A percentile compares a stretch with the other conserved stretches of the same genome.
Evolutionary conservation across 2,888 invertebrate genomes (phyloP).

Genomic region (Ligdia adustata): DNA sequence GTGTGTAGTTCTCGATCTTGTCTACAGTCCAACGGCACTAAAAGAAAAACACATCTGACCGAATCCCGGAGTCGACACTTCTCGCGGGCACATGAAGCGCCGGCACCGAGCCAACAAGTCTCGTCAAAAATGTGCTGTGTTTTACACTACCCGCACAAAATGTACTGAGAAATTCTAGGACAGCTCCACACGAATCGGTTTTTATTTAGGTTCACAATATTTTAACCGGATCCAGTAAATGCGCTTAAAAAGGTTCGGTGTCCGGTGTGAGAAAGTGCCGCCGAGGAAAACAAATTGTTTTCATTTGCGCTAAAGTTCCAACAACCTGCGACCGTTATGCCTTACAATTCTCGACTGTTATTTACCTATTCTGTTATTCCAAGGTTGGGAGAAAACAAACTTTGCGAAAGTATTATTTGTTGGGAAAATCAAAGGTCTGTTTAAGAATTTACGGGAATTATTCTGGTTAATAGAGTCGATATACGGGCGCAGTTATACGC

Average conservation of each 20-base stretch:
- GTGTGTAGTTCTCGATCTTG: conserved; percentile 37
- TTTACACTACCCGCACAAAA: conserved; percentile 40
- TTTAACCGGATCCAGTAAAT: conserved; percentile 50
- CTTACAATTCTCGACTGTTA: conserved; percentile 40
- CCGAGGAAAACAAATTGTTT: conserved; percentile 59
- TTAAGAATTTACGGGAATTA: neutral
- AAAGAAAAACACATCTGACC: conserved; percentile 37
- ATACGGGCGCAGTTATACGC: conserved; percentile 29
- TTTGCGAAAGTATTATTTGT: conserved; percentile 15
- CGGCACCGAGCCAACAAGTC: conserved; percentile 48
- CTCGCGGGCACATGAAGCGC: conserved; percentile 30
- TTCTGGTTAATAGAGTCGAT: neutral
- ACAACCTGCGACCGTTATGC: conserved; percentile 45
- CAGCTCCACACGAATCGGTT: conserved; percentile 44
- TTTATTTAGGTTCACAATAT: conserved; percentile 52
- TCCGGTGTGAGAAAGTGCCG: conserved; percentile 42
- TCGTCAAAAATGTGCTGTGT: conserved; percentile 45
- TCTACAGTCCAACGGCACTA: conserved; percentile 34
- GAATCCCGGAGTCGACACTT: conserved; percentile 37
- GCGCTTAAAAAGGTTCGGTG: conserved; percentile 50
- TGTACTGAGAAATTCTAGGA: conserved; percentile 41
- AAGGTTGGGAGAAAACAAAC: conserved; percentile 16
- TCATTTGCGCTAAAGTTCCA: conserved; percentile 55
- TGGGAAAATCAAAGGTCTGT: conserved; percentile 2
- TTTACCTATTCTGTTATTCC: conserved; percentile 35